Percentiles rank a stretch among this genome's conserved stretches.
Conservation (phyloP, 2,888 invertebrate species). For the Galerucella calmariensis region DNA sequence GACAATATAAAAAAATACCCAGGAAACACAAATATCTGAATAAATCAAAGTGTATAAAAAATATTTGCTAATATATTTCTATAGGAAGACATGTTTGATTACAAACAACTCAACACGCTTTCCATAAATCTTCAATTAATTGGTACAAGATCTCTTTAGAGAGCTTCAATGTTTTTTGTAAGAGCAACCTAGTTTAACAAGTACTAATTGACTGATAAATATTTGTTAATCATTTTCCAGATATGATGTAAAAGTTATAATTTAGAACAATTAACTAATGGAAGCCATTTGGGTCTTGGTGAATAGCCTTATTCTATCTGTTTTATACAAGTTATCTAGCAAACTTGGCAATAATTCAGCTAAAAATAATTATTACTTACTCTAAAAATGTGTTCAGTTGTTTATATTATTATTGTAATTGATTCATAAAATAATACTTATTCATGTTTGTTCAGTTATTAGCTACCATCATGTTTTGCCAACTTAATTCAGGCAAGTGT, state of each 20-base stretch:
- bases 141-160: neutral
- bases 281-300: no score
- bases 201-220: neutral
- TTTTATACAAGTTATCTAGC: no score
- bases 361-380: no score
- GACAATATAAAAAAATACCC: slow-evolving; percentile 42
- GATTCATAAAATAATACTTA: slow-evolving; percentile 2
- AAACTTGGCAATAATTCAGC: no score
- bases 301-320: no score
- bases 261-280: no score
- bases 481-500: slow-evolving; percentile 59
- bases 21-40: slow-evolving; percentile 51
- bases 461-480: slow-evolving; percentile 43
- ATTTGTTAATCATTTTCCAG: no score
- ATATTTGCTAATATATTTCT: slow-evolving; percentile 19
- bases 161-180: neutral
- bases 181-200: neutral
- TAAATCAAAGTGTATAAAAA: slow-evolving; percentile 23
- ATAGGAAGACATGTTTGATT: slow-evolving; percentile 21
- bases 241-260: no score
- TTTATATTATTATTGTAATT: neutral
- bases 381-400: neutral
- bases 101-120: slow-evolving; percentile 1
- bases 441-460: slow-evolving; percentile 11
- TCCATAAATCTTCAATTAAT: neutral